Conservation (phyloP, 2,888 invertebrate species). For the Phalangium opilio region DNA sequence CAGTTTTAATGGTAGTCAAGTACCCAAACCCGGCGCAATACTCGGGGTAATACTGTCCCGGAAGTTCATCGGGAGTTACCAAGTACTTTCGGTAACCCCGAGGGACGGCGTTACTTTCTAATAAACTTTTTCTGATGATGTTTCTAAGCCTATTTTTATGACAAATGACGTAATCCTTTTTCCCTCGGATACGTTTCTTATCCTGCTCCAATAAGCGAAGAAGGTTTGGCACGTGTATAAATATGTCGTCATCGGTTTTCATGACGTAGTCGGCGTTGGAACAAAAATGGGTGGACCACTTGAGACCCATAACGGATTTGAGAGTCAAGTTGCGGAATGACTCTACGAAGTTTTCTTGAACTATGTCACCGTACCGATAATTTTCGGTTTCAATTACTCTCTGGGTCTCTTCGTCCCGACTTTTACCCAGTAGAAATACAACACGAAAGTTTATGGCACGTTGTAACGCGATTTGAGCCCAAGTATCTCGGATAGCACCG, state of each 20-base stretch:
- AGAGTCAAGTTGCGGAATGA: conserved; percentile 22
- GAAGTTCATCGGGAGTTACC: conserved; percentile 16
- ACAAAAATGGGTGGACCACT: conserved; percentile 21
- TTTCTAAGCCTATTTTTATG: conserved; percentile 18
- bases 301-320: conserved; percentile 22
- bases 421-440: conserved; percentile 19
- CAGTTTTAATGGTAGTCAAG: conserved; percentile 16
- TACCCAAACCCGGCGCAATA: conserved; percentile 23
- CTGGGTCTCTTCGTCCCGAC: conserved; percentile 5
- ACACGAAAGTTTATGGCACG: conserved; percentile 20
- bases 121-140: conserved; percentile 15
- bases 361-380: conserved; percentile 19
- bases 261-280: conserved; percentile 18
- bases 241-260: conserved; percentile 24
- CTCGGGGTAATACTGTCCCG: conserved; percentile 20
- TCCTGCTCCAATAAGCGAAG: conserved; percentile 14
- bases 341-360: conserved; percentile 22
- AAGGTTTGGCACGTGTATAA: conserved; percentile 22
- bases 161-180: conserved; percentile 16
- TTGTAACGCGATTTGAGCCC: conserved; percentile 23
- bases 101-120: conserved; percentile 3
- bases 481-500: conserved; percentile 25
- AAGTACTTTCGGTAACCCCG: conserved; percentile 16
- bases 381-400: conserved; percentile 13
- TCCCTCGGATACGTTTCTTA: conserved; percentile 3